phyloP scores from a whole-genome alignment of 2,888 invertebrate species.

The Tinea semifulvella region DNA sequence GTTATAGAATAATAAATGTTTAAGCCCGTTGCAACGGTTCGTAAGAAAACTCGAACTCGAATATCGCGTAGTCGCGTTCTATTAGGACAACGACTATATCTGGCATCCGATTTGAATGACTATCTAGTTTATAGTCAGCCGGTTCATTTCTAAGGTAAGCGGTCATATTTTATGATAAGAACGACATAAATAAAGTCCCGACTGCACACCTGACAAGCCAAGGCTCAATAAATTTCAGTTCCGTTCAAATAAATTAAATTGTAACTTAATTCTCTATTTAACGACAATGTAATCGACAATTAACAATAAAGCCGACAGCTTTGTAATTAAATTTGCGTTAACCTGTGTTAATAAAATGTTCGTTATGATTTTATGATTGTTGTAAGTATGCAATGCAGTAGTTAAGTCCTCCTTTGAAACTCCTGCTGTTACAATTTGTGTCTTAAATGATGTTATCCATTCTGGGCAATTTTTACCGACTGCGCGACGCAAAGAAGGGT shows the following conservation, averaged over 20 bases:
- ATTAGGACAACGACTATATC: background rate
- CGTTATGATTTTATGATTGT: too few species aligned
- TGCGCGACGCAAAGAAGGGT: too few species aligned
- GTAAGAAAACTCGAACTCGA: too few species aligned
- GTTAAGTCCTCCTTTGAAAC: too few species aligned
- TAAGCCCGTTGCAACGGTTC: too few species aligned
- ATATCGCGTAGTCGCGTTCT: too few species aligned
- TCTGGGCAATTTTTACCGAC: too few species aligned
- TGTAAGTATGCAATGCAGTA: too few species aligned
- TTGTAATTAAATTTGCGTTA: conserved; percentile 1
- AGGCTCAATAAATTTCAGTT: conserved; percentile 9
- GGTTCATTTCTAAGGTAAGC: conserved; percentile 3
- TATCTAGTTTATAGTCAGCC: background rate
- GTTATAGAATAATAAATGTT: too few species aligned
- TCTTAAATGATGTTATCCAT: too few species aligned
- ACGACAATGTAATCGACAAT: conserved; percentile 4
- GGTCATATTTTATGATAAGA: conserved; percentile 4
- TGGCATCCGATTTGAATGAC: background rate
- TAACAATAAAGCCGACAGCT: conserved; percentile 1
- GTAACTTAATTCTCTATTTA: conserved; percentile 10
- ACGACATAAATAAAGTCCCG: conserved; percentile 16
- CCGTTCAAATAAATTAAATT: conserved; percentile 17
- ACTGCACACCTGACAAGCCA: conserved; percentile 8
- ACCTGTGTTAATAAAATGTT: conserved; percentile 5
- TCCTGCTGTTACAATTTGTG: too few species aligned